phyloP scores from a whole-genome alignment of 2,888 invertebrate species.

The Halictus ligatus region DNA sequence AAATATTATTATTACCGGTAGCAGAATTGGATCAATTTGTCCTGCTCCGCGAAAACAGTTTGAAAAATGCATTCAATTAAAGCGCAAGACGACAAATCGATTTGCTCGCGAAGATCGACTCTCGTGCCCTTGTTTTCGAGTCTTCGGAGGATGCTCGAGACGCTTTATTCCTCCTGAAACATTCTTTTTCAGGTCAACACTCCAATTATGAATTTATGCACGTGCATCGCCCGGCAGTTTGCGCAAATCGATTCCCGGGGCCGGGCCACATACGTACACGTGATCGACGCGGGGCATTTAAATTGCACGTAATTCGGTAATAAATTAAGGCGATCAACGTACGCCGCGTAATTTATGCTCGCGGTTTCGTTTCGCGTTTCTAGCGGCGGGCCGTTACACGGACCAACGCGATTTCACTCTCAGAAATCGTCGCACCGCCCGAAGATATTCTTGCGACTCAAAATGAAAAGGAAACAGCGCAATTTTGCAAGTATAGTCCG shows the following conservation, averaged over 20 bases:
- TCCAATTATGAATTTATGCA: slow-evolving; percentile 32
- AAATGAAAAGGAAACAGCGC: neutral
- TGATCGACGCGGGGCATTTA: slow-evolving; percentile 62
- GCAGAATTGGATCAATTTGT: neutral
- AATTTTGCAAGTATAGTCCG: neutral
- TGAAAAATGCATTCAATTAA: neutral
- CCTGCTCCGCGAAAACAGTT: neutral
- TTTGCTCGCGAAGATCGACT: no score
- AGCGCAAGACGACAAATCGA: neutral
- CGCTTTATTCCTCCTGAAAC: slow-evolving; percentile 3
- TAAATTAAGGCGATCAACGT: slow-evolving; percentile 62
- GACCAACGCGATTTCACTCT: neutral
- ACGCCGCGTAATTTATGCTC: slow-evolving; percentile 51
- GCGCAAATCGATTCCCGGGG: slow-evolving; percentile 51
- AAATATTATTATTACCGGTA: neutral
- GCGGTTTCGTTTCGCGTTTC: slow-evolving; percentile 38
- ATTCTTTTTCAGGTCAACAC: slow-evolving; percentile 33
- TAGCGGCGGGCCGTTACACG: slow-evolving; percentile 18
- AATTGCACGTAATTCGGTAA: slow-evolving; percentile 61
- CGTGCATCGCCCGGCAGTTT: slow-evolving; percentile 35
- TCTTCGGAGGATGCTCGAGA: neutral
- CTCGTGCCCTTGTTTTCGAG: neutral
- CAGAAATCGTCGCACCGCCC: neutral
- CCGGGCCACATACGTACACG: slow-evolving; percentile 31
- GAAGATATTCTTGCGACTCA: neutral